Evolutionary conservation across 1,140 invertebrate genomes (phyloP).

Genomic region (Xylocopa sonorina): DNA sequence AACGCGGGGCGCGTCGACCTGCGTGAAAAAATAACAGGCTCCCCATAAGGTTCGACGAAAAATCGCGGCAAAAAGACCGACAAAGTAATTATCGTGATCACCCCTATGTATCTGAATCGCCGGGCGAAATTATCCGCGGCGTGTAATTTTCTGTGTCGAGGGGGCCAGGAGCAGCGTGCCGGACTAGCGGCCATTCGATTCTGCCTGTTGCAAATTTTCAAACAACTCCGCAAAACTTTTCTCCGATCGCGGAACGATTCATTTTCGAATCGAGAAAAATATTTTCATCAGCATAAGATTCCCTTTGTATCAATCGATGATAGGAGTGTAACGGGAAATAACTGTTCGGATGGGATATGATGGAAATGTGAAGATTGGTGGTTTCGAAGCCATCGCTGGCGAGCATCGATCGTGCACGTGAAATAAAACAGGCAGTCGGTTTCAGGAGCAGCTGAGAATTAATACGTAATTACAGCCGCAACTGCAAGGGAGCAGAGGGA

Average conservation of each 20-base stretch:
- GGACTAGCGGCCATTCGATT: not conserved
- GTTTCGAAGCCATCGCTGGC: slow-evolving; percentile 1
- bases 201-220: not conserved
- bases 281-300: too few relatives aligned
- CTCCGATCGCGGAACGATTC: too few relatives aligned
- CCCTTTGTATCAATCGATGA: too few relatives aligned
- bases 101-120: slow-evolving; percentile 16
- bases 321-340: too few relatives aligned
- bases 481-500: slow-evolving; percentile 39
- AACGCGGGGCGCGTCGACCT: not conserved
- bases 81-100: slow-evolving; percentile 45
- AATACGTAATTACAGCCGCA: slow-evolving; percentile 57
- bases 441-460: slow-evolving; percentile 55
- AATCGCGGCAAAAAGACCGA: slow-evolving; percentile 14
- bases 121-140: slow-evolving; percentile 34
- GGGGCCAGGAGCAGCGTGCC: not conserved
- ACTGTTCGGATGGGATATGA: too few relatives aligned
- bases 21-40: slow-evolving; percentile 1
- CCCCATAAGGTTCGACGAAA: slow-evolving; percentile 20
- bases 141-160: slow-evolving; percentile 48
- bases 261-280: too few relatives aligned
- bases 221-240: not conserved
- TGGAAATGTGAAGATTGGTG: not conserved
- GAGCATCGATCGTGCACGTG: not conserved
- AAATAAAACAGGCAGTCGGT: not conserved